Evolutionary conservation across 2,888 invertebrate species (phyloP).

Genomic region (Pollenia labialis): DNA sequence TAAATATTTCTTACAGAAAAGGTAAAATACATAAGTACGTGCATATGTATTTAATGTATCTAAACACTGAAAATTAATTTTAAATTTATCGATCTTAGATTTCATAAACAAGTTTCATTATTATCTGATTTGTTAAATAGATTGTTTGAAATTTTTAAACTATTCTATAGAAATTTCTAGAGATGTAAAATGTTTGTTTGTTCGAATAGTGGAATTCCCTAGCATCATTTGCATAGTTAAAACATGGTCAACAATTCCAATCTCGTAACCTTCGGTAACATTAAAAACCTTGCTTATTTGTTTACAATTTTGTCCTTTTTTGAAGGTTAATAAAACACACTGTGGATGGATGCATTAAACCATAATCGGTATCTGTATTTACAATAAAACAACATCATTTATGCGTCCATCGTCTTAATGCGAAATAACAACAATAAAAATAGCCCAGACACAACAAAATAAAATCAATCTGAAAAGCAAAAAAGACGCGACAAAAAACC

Average conservation of each 20-base stretch:
- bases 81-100: no score
- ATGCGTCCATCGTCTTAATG: constrained; percentile 14
- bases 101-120: no score
- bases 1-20: no score
- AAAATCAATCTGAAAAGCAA: not conserved
- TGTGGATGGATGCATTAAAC: constrained; percentile 50
- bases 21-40: no score
- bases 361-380: constrained; percentile 64
- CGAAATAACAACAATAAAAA: constrained; percentile 58
- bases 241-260: not conserved
- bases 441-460: not conserved
- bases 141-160: not conserved
- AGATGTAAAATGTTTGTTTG: not conserved
- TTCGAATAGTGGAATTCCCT: constrained; percentile 2
- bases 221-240: constrained; percentile 35
- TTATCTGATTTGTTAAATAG: no score
- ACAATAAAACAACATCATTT: constrained; percentile 8
- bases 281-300: constrained; percentile 38
- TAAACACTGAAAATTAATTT: no score
- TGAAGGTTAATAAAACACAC: constrained; percentile 70
- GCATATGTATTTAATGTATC: no score
- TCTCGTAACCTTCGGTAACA: constrained; percentile 39
- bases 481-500: constrained; percentile 7
- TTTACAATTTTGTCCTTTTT: constrained; percentile 46
- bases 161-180: not conserved